These are phyloP conservation scores for Falco peregrinus DNA, from an alignment of 2,797 vertebrate genomes.

Conservation along the genomic window DNA sequence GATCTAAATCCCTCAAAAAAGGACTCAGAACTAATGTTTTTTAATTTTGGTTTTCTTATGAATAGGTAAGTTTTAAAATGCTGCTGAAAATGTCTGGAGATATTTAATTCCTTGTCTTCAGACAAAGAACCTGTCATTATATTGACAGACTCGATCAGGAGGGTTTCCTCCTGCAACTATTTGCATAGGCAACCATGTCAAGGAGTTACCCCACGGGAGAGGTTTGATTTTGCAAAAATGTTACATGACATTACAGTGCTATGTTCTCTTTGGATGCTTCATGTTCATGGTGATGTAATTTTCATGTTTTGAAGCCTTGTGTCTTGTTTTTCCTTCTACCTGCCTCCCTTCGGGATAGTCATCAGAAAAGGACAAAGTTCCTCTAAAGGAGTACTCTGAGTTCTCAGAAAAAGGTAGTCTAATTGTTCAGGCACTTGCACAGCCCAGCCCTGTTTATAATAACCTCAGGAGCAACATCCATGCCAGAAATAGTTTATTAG, in stretches of 20 bases:
- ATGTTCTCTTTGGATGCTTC: constrained; percentile 7
- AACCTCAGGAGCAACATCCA: not conserved
- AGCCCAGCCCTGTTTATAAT: constrained; percentile 7
- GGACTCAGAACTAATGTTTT: not conserved
- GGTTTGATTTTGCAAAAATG: constrained; percentile 19
- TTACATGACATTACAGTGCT: not conserved
- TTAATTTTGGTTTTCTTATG: not conserved
- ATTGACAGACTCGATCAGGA: not conserved
- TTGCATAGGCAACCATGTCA: not conserved
- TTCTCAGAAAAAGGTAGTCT: constrained; percentile 29
- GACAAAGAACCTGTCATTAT: not conserved
- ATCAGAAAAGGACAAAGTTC: not conserved
- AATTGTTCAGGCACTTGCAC: not conserved
- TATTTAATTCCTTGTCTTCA: not conserved
- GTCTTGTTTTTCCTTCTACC: constrained; percentile 1
- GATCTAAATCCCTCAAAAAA: not conserved
- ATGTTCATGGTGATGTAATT: not conserved
- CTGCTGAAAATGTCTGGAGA: not conserved
- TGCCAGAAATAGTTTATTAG: constrained; percentile 29
- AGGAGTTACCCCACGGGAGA: not conserved
- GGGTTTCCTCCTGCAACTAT: not conserved
- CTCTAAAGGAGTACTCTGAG: not conserved
- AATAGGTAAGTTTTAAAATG: not conserved
- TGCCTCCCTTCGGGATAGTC: not conserved
- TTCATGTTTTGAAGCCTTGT: not conserved